Evolutionary conservation across 2,888 invertebrate genomes (phyloP).

Genomic region (Leuctra nigra): DNA sequence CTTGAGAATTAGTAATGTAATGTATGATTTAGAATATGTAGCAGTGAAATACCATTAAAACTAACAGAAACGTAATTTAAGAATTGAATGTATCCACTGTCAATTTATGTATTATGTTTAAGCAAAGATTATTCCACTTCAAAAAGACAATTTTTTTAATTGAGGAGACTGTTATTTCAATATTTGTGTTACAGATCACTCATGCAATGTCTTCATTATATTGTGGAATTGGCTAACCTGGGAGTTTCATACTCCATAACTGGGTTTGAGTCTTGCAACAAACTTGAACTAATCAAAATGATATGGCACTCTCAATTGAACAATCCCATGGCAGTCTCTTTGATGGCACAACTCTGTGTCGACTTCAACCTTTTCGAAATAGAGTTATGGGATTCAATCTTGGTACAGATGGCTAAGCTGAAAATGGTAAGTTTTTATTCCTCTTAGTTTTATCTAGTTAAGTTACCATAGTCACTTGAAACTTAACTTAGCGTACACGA

Average conservation of each 20-base stretch:
- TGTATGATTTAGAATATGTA: too few relatives aligned
- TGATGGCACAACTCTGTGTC: neutral
- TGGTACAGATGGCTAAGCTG: neutral
- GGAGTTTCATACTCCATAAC: neutral
- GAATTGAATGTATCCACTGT: too few relatives aligned
- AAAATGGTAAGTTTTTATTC: neutral
- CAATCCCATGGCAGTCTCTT: neutral
- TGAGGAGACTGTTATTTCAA: too few relatives aligned
- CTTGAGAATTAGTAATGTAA: too few relatives aligned
- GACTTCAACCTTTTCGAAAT: neutral
- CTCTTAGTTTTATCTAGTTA: neutral
- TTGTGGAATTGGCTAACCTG: neutral
- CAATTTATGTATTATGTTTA: too few relatives aligned
- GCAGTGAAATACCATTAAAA: too few relatives aligned
- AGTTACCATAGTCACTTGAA: too few relatives aligned
- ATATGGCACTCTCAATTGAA: neutral
- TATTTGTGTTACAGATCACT: neutral
- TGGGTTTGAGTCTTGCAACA: neutral
- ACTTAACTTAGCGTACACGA: too few relatives aligned
- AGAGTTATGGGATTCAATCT: neutral
- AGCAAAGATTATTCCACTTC: too few relatives aligned
- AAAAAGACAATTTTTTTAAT: too few relatives aligned
- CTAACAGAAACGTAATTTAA: too few relatives aligned
- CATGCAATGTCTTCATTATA: slow-evolving; percentile 5
- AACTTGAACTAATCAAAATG: slow-evolving; percentile 5